These are phyloP conservation scores for Notoglanidium macrostoma DNA, from an alignment of 2,797 vertebrate genomes.

Conservation along the genomic window DNA sequence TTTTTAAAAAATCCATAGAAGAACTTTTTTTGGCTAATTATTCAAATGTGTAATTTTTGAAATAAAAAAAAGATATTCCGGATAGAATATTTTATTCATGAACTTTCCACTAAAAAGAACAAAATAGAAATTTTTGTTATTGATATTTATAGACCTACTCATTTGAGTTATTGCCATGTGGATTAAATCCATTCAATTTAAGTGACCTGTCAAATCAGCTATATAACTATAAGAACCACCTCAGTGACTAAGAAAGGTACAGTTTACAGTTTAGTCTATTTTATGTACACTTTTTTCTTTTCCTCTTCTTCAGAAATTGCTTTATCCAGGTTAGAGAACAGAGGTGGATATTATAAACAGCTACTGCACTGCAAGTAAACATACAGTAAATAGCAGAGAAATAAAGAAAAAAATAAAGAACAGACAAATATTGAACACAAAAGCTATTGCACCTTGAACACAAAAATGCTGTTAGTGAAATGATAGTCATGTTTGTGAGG, in stretches of 20 bases:
- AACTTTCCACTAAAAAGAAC: neutral
- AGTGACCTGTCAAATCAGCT: neutral
- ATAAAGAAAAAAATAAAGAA: neutral
- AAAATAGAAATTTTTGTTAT: neutral
- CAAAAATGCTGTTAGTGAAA: neutral
- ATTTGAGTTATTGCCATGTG: neutral
- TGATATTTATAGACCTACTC: neutral
- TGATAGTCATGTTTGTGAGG: no score
- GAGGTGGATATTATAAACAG: neutral
- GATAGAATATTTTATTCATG: neutral
- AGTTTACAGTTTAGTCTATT: neutral
- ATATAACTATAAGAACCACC: neutral
- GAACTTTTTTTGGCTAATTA: neutral
- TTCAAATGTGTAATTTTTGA: neutral
- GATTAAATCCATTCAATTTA: neutral
- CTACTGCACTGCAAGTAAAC: neutral
- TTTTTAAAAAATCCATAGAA: neutral
- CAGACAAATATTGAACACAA: neutral
- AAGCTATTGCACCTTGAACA: neutral
- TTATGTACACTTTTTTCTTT: neutral
- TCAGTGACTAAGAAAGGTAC: neutral
- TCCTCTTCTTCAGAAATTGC: neutral
- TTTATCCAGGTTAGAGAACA: neutral
- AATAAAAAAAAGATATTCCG: no score
- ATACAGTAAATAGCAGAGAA: no score